Percentiles rank a stretch among this genome's conserved stretches.
These are phyloP conservation scores for Germaria angustata DNA, from an alignment of 2,888 invertebrate genomes.

Conservation along the genomic window DNA sequence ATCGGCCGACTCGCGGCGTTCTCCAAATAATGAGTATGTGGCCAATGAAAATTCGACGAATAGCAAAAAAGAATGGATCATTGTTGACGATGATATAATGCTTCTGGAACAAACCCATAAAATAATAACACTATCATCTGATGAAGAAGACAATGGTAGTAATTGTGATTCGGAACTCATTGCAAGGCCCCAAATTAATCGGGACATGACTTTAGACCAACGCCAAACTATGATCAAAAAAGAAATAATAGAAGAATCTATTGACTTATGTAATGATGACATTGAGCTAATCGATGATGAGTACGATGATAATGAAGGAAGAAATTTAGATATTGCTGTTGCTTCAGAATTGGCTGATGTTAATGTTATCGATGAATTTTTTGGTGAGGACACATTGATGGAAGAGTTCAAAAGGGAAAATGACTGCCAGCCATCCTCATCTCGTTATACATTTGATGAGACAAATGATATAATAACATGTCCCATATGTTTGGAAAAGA, in stretches of 20 bases:
- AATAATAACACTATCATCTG: slow-evolving; percentile 72
- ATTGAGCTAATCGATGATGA: slow-evolving; percentile 76
- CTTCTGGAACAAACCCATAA: slow-evolving; percentile 67
- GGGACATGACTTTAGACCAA: slow-evolving; percentile 70
- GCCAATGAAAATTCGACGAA: slow-evolving; percentile 65
- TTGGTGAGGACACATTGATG: slow-evolving; percentile 76
- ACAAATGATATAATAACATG: slow-evolving; percentile 77
- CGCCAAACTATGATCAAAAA: slow-evolving; percentile 75
- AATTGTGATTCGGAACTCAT: slow-evolving; percentile 18
- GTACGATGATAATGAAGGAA: slow-evolving; percentile 71
- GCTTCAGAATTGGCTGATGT: slow-evolving; percentile 75
- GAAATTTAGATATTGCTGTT: slow-evolving; percentile 67
- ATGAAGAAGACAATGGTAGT: slow-evolving; percentile 69
- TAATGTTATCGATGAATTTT: slow-evolving; percentile 76
- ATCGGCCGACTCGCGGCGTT: slow-evolving; percentile 39
- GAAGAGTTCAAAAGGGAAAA: slow-evolving; percentile 77
- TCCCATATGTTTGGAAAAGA: slow-evolving; percentile 77
- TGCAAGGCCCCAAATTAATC: slow-evolving; percentile 51
- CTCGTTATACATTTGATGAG: slow-evolving; percentile 69
- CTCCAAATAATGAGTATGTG: not conserved
- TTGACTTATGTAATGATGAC: slow-evolving; percentile 70
- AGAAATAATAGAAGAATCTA: slow-evolving; percentile 76
- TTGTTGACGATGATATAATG: slow-evolving; percentile 76
- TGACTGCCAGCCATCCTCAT: slow-evolving; percentile 72
- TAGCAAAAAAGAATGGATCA: slow-evolving; percentile 67